Evolutionary conservation across 2,113 vertebrate genomes (phyloP), one percentile per base, ranked within the genome.

Genomic region (Ellobius talpinus): DNA sequence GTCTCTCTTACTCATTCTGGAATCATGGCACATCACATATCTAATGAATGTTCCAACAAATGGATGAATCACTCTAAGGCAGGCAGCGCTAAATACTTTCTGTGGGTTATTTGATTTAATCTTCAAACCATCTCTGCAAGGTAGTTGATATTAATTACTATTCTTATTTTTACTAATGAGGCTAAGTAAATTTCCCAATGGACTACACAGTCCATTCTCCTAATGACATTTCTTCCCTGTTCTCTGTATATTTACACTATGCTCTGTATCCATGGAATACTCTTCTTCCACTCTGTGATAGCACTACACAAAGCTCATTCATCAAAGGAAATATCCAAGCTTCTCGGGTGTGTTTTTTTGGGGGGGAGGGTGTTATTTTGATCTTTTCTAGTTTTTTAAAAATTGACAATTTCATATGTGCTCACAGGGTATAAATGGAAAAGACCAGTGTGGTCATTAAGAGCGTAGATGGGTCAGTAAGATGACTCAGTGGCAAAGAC

Each of bases 51-150:
- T 73, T 78, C 94, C 73, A 88, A 23, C 21, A 42, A 94, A 70
- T 94, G 70, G 88, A 97, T 82, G 89, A 91, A 86, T 88, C 88
- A 74, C 74, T 90, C 26, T 47, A 24, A 6, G 16, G 61, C 68
- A 91, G 16, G 45, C 77, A 73, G 50, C 45, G 52, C 77, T 85
- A 90, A 91, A 89, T 65, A 78, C 26, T 91, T 87, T 29, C 45
- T 50, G 70, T 23, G 42, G n/a, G 89, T 76, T 74, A 61, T 78
- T 73, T 91, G 68, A 81, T 84, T 81, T 82, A 82, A 94, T 87
- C 86, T 74, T 91, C 82, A 70, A 81, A 76, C 85, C 76, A 92
- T 81, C 73, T 21, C 61, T 39, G 63, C 26, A 39, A 47, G 89
- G 23, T 29, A 39, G 42, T 72, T n/a, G 74, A 84, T 81, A 84